phyloP scores from a whole-genome alignment of 2,797 vertebrate genomes.

The Liasis olivaceus region DNA sequence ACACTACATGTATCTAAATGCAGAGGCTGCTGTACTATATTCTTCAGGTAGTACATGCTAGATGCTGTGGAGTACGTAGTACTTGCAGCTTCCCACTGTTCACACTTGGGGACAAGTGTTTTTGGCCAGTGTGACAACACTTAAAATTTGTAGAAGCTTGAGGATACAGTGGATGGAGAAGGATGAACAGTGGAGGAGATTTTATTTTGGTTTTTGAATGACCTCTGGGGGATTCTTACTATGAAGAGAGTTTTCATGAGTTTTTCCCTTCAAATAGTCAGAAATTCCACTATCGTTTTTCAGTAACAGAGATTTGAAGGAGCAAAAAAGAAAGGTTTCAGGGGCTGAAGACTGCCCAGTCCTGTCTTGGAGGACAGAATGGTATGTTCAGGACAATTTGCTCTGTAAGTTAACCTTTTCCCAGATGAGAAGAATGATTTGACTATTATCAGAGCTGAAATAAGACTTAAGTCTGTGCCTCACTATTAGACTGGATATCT shows the following conservation, averaged over 20 bases:
- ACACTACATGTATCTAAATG: background rate
- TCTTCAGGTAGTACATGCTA: background rate
- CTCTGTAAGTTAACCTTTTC: background rate
- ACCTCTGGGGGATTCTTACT: background rate
- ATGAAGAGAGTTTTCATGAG: background rate
- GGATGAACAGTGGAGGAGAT: background rate
- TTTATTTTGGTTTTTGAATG: background rate
- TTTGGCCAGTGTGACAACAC: background rate
- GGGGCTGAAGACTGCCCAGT: background rate
- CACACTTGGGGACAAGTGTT: background rate
- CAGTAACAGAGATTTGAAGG: background rate
- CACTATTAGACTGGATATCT: constrained; percentile 33
- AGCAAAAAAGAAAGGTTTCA: background rate
- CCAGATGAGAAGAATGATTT: background rate
- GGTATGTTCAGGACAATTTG: background rate
- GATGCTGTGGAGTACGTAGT: background rate
- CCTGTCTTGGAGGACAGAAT: background rate
- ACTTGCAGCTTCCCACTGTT: background rate
- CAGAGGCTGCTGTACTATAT: background rate
- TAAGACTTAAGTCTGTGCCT: constrained; percentile 32
- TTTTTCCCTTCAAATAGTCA: background rate
- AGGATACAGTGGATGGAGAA: background rate
- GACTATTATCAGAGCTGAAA: background rate
- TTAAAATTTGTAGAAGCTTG: background rate
- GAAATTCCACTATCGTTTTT: background rate